Conservation (phyloP, 2,797 vertebrate genomes). For the Brachyrhaphis roseni region DNA sequence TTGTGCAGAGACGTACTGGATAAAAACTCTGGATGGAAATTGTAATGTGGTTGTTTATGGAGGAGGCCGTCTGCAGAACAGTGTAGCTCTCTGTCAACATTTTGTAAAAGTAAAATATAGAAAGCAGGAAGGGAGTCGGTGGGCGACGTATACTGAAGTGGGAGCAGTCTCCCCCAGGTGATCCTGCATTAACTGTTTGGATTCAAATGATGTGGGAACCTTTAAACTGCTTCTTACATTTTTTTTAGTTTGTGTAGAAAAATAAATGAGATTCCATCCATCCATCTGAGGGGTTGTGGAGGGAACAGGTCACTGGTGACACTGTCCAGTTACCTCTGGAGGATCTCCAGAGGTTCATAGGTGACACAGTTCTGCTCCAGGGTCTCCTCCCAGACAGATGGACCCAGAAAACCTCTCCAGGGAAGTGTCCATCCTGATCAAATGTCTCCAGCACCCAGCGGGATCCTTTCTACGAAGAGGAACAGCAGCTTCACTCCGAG, state of each 20-base stretch:
- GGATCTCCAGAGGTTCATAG: neutral
- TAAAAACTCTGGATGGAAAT: too few species aligned
- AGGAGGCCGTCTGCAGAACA: too few species aligned
- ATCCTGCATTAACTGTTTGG: too few species aligned
- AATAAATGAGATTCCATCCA: neutral
- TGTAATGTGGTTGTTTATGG: too few species aligned
- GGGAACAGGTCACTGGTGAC: neutral
- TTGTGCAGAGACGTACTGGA: too few species aligned
- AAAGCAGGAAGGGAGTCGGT: too few species aligned
- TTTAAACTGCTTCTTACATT: neutral
- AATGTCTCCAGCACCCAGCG: neutral
- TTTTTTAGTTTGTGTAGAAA: neutral
- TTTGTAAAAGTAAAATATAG: too few species aligned
- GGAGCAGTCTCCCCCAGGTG: too few species aligned
- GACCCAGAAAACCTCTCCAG: too few species aligned
- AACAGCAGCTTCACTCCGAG: neutral
- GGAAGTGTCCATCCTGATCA: neutral
- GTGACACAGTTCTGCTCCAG: neutral
- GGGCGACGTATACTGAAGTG: too few species aligned
- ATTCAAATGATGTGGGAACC: too few species aligned
- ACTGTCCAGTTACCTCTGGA: neutral
- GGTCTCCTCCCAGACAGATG: neutral
- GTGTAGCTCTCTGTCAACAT: too few species aligned
- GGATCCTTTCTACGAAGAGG: neutral
- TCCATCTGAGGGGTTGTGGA: neutral